Conservation (phyloP, 2,113 vertebrate species). For the Indicator maculatus region DNA sequence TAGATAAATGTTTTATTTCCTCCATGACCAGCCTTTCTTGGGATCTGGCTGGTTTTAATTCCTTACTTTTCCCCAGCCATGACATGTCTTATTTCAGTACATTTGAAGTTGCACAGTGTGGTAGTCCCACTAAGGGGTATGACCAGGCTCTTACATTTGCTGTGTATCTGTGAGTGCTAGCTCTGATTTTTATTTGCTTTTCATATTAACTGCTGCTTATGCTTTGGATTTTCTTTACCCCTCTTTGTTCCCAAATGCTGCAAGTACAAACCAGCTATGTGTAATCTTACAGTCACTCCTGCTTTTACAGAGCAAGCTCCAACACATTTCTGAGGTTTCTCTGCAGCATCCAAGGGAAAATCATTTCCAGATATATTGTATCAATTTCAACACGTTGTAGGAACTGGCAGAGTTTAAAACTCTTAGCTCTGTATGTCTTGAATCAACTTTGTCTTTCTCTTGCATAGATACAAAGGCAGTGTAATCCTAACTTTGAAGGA, state of each 20-base stretch:
- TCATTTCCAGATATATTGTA: slow-evolving; percentile 21
- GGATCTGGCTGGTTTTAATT: neutral
- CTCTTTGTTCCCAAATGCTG: neutral
- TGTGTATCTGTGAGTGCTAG: neutral
- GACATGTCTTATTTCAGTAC: neutral
- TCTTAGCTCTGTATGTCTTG: neutral
- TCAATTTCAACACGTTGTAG: slow-evolving; percentile 15
- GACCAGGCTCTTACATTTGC: neutral
- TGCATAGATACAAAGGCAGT: neutral
- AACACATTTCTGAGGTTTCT: neutral
- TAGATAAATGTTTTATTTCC: neutral
- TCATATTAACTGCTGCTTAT: neutral
- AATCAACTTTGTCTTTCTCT: neutral
- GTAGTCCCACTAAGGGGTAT: neutral
- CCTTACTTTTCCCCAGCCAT: neutral
- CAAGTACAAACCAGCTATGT: neutral
- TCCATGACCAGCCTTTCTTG: neutral
- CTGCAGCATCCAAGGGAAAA: slow-evolving; percentile 29
- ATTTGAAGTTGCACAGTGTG: neutral
- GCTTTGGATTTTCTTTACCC: neutral
- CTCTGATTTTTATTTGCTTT: neutral
- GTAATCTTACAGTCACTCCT: neutral
- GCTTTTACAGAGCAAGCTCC: slow-evolving; percentile 8
- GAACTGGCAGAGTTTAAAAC: neutral
- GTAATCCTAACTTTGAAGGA: neutral